Conservation (phyloP, 2,113 vertebrate genomes). For the Ramphastos sulfuratus region DNA sequence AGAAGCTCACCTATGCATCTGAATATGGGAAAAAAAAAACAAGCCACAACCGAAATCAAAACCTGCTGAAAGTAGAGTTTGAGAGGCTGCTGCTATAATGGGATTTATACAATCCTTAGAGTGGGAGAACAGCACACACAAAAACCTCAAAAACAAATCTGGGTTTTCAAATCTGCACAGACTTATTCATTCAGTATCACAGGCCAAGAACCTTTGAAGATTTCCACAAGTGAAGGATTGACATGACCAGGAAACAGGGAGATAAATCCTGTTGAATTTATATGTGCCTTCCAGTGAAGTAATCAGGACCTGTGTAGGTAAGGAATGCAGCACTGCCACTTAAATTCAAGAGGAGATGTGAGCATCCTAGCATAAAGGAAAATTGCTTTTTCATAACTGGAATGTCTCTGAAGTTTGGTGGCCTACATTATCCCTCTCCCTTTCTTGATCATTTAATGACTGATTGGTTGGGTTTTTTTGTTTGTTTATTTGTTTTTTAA, state of each 20-base stretch:
- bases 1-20: constrained; percentile 66
- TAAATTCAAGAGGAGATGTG: not conserved
- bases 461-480: no score
- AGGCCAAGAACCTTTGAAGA: constrained; percentile 48
- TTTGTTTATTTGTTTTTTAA: not conserved
- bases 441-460: not conserved
- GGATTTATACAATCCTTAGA: constrained; percentile 41
- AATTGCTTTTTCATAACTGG: not conserved
- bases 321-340: not conserved
- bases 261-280: not conserved
- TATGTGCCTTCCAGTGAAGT: not conserved
- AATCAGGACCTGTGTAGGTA: not conserved
- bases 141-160: constrained; percentile 43
- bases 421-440: not conserved
- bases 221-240: constrained; percentile 49
- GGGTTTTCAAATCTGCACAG: constrained; percentile 15
- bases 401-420: not conserved
- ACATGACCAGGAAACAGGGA: not conserved
- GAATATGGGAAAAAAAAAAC: constrained; percentile 43
- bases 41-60: not conserved
- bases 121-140: not conserved
- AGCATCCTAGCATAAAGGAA: not conserved
- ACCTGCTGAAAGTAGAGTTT: constrained; percentile 24
- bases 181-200: not conserved
- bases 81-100: constrained; percentile 55